Conservation (phyloP, 2,888 invertebrate species). For the Drosophila testacea region DNA sequence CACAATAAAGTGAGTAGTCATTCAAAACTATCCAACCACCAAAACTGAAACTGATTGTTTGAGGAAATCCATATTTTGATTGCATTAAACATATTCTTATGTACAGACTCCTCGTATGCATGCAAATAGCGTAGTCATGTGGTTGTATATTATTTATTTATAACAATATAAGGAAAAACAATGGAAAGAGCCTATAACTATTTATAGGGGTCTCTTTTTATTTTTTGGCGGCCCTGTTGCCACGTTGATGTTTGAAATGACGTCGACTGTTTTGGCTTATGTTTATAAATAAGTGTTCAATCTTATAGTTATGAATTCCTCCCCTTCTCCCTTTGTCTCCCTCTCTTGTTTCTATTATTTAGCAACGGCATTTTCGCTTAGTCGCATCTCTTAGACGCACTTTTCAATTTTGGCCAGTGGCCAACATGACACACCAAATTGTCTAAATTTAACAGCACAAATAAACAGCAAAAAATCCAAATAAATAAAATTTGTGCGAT, state of each 20-base stretch:
- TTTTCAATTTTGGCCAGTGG: constrained; percentile 64
- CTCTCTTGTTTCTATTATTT: neutral
- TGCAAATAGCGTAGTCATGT: constrained; percentile 7
- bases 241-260: constrained; percentile 57
- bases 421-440: constrained; percentile 78
- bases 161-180: constrained; percentile 32
- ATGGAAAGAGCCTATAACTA: constrained; percentile 47
- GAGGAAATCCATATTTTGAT: constrained; percentile 43
- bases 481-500: constrained; percentile 36
- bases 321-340: constrained; percentile 1
- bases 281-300: constrained; percentile 54
- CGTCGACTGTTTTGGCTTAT: constrained; percentile 61
- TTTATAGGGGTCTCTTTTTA: constrained; percentile 66
- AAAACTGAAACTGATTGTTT: neutral
- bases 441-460: constrained; percentile 68
- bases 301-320: constrained; percentile 49
- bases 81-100: constrained; percentile 5
- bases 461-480: constrained; percentile 32
- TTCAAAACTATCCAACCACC: neutral
- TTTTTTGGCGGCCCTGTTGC: constrained; percentile 72
- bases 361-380: constrained; percentile 25
- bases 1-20: constrained; percentile 92
- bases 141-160: constrained; percentile 13
- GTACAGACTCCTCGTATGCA: neutral
- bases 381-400: constrained; percentile 56